Base-by-base conservation (phyloP, 2,888 invertebrate genomes). In the Chaetogeoica ovagalla region DNA sequence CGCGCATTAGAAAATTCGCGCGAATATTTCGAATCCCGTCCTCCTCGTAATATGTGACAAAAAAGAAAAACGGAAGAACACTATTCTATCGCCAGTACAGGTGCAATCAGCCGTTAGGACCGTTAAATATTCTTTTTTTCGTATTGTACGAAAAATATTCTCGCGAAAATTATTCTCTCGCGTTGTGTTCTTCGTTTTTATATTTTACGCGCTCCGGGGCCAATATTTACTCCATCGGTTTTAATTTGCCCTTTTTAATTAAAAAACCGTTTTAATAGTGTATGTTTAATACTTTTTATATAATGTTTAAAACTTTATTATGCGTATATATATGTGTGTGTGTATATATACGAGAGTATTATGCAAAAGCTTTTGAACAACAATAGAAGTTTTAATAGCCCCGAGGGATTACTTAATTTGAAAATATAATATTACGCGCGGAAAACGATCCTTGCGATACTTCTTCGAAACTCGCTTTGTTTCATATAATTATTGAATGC, bases 181-280 rank as follows among this genome's bases (percentile, higher is more conserved):
- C 2, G 2, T 59, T 30, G 19, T 70, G 19, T 69, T 69, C 1
- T 65, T n/a, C 15, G 21, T 4, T 8, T 13, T 48, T 48, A 37
- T 37, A 52, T 52, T 21, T n/a, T 63, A 8, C 9, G 11, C 9
- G 8, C 57, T 65, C 39, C 19, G 7, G 55, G 55, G 43, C 13
- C 66, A 66, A 66, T 75, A 75, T 75, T 75, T 59, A 66, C 66
- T 59, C 66, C 23, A 66, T 75, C 66, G 23, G 66, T 75, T 75
- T 75, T 75, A 75, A 75, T 75, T 75, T 66, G 43, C 57, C 57
- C 43, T 75, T 75, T 75, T 75, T 66, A 75, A 75, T 75, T 75
- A 66, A 75, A 75, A 70, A 75, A 57, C 23, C 66, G 57, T 75
- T 75, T 75, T 75, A 75, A 66, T 66, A 57, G 39, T 57, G 39